These are phyloP conservation scores for Ivindomyrus marchei DNA, from an alignment of 2,113 vertebrate species.

Conservation along the genomic window DNA sequence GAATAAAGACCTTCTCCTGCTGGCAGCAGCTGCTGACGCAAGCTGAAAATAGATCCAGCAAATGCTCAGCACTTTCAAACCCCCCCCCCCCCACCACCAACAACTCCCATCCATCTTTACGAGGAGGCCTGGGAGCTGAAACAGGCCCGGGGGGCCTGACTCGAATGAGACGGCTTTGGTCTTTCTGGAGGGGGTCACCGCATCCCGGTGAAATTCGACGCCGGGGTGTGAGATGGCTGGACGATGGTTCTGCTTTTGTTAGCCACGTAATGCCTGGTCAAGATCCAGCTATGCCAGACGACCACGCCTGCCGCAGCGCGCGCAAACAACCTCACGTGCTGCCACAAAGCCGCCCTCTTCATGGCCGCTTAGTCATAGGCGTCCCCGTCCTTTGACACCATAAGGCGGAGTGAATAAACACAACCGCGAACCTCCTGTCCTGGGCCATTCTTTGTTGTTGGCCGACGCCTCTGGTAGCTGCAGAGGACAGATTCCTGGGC, in stretches of 20 bases:
- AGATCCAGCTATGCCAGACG: background rate
- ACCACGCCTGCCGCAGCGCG: background rate
- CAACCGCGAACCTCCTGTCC: background rate
- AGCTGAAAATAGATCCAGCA: conserved; percentile 84
- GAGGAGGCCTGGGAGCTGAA: conserved; percentile 52
- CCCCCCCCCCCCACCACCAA: conserved; percentile 48
- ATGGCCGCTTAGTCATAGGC: background rate
- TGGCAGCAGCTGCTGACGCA: conserved; percentile 82
- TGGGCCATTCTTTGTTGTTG: background rate
- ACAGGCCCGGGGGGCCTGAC: conserved; percentile 27
- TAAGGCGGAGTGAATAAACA: background rate
- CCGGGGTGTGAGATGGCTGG: background rate
- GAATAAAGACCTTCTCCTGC: conserved; percentile 72
- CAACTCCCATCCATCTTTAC: conserved; percentile 19
- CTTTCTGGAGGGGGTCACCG: conserved; percentile 42
- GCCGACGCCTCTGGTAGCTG: background rate
- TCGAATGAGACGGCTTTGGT: conserved; percentile 64
- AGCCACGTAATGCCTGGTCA: background rate
- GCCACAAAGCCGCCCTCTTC: background rate
- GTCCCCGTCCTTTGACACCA: background rate
- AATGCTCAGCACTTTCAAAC: conserved; percentile 72
- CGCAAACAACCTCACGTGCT: background rate
- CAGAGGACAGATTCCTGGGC: background rate
- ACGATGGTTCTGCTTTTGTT: background rate
- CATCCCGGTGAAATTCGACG: background rate